A percentile compares a stretch with the other conserved stretches of the same genome.
Conservation (phyloP, 2,113 vertebrate species). For the Ageneiosus marmoratus region DNA sequence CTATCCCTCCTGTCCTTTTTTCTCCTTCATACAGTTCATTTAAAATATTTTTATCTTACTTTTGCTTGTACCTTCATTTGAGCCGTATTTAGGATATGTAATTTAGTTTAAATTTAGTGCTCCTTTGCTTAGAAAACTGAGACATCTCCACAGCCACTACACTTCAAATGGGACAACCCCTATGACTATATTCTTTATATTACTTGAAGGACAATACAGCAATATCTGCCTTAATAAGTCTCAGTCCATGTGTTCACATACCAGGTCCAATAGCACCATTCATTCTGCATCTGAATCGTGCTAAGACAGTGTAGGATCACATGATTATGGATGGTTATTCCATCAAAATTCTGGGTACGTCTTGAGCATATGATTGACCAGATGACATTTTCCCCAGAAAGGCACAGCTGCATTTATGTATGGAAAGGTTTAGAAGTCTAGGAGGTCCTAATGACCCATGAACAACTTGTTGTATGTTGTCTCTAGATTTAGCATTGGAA, state of each 20-base stretch:
- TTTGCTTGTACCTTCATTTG: background rate
- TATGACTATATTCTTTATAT: background rate
- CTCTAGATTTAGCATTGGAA: background rate
- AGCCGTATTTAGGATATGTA: no score
- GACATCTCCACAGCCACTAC: background rate
- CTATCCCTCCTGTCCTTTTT: background rate
- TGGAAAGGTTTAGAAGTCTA: background rate
- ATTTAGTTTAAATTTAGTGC: background rate
- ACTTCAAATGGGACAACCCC: background rate
- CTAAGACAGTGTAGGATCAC: conserved; percentile 30
- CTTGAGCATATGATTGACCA: conserved; percentile 38
- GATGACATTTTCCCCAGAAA: conserved; percentile 23
- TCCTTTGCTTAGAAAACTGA: background rate
- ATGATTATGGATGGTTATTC: conserved; percentile 22
- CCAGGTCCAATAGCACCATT: background rate
- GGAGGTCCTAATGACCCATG: conserved; percentile 38
- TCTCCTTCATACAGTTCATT: background rate
- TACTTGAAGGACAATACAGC: background rate
- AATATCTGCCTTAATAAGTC: background rate
- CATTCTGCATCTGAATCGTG: background rate
- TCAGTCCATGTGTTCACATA: background rate
- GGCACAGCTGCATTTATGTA: conserved; percentile 28
- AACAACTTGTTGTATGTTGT: conserved; percentile 12
- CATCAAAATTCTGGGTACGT: conserved; percentile 11
- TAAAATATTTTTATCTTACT: background rate